Conservation (phyloP, 1,140 invertebrate species). For the Charaxes varanes region DNA sequence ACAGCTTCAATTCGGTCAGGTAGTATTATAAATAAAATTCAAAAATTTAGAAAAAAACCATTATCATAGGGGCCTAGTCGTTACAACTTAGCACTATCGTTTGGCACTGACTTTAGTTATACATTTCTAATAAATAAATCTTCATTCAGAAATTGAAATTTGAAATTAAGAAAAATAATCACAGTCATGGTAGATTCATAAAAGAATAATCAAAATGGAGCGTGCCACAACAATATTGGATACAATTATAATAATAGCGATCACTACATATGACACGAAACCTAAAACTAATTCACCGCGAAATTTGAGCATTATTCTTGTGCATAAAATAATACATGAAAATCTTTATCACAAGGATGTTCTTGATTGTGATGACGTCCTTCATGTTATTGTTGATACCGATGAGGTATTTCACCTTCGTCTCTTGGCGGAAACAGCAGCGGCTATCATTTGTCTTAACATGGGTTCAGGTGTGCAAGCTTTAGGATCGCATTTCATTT, state of each 20-base stretch:
- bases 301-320: constrained; percentile 71
- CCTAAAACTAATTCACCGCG: constrained; percentile 65
- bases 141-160: constrained; percentile 41
- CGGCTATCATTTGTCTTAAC: constrained; percentile 90
- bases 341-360: constrained; percentile 51
- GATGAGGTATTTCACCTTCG: constrained; percentile 79
- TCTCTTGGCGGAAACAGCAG: constrained; percentile 80
- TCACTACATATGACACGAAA: constrained; percentile 71
- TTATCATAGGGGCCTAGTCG: constrained; percentile 45
- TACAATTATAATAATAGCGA: constrained; percentile 49
- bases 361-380: constrained; percentile 44
- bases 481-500: constrained; percentile 94
- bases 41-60: constrained; percentile 43
- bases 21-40: constrained; percentile 26
- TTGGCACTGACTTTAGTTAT: constrained; percentile 67
- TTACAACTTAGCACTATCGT: constrained; percentile 68
- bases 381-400: constrained; percentile 22
- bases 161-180: constrained; percentile 58
- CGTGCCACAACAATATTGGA: constrained; percentile 59
- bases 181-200: constrained; percentile 58
- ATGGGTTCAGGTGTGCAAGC: constrained; percentile 91
- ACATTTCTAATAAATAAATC: constrained; percentile 49
- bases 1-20: constrained; percentile 12
- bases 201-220: constrained; percentile 40
- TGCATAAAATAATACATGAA: constrained; percentile 65